Base-by-base conservation (phyloP, 1,140 invertebrate species). In the Papilio machaon region DNA sequence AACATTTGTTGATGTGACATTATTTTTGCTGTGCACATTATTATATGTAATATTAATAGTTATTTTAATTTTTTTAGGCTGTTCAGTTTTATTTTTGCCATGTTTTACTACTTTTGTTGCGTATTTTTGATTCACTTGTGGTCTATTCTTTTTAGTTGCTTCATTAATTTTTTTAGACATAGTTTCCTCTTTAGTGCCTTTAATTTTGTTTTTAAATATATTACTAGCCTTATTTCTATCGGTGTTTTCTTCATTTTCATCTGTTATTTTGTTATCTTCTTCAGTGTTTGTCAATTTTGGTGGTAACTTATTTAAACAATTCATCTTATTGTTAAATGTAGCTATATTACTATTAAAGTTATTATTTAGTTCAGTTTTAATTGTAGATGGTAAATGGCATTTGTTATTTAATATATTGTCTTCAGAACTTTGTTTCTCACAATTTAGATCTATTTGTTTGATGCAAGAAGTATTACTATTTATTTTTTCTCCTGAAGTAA, bases 21-120 rank as follows among this genome's bases (percentile, higher is more conserved):
- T 84, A 52, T 35, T 49, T 54, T 54, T 74, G 11, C 54, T 73
- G 79, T n/a, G 80, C 46, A 49, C 60, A 47, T 85, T 64, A 60
- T 84, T 82, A 73, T 80, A 85, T 75, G 82, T 74, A 15, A 88
- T 35, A 73, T 87, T 86, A 70, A 86, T 85, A 8, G 81, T 79
- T 17, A 87, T 23, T 81, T 84, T 84, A 47, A 86, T 82, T 81
- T 74, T 86, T 79, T 81, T 82, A 9, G 47, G 58, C 70, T 70
- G 81, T 75, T 74, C 82, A n/a, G 43, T 43, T 64, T 83, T 82
- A 38, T 43, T 30, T 82, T 81, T 73, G 17, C 43, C 17, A 9
- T 74, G 73, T 49, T 74, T 74, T 9, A 2, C 43, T 9, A 47
- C 73, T 17, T 49, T 74, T 74, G 73, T 38, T 8, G 64, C 2